Base-by-base conservation (phyloP, 2,113 vertebrate species). In the Trochalopteron elliotii region DNA sequence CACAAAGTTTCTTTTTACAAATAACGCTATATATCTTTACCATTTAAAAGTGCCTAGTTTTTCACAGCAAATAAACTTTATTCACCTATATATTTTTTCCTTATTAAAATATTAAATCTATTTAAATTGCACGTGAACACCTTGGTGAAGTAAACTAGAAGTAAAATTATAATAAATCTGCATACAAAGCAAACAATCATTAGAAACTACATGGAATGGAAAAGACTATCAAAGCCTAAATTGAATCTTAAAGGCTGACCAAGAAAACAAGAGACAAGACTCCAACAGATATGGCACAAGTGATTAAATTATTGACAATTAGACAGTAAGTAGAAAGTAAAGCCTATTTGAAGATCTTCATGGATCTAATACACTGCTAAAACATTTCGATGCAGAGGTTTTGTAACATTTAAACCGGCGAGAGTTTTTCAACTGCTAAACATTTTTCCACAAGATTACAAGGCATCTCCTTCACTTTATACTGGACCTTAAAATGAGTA, bases 41-140 rank as follows among this genome's bases (percentile, higher is more conserved):
- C 82, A 90, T 95, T 95, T 77, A 96, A 98, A 98, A 97, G 97
- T 89, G 90, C 90, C 95, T 92, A 95, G 50, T 87, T 96, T 94
- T 94, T 96, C 97, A 97, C 94, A 96, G 94, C 92, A 97, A 97
- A 88, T 86, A 91, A 95, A 93, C 50, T 94, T 96, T 96, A 95
- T 95, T 95, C 57, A 97, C 65, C 90, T 85, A 39, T 83, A 83
- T 91, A 53, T 91, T 88, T 93, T 95, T 95, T 93, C 89, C 89
- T 94, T 94, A 96, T 94, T 94, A 95, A 97, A 97, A 96, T 95
- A 97, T 89, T 95, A 94, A 63, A 74, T 94, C 89, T 91, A 88
- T 82, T 94, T 63, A 53, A 90, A 95, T 74, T 89, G 87, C 72
- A 94, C 72, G 12, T 87, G 44, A 95, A 90, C 91, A 96, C 49